Evolutionary conservation across 1,140 invertebrate genomes (phyloP).

Genomic region (Drosophila ananassae): DNA sequence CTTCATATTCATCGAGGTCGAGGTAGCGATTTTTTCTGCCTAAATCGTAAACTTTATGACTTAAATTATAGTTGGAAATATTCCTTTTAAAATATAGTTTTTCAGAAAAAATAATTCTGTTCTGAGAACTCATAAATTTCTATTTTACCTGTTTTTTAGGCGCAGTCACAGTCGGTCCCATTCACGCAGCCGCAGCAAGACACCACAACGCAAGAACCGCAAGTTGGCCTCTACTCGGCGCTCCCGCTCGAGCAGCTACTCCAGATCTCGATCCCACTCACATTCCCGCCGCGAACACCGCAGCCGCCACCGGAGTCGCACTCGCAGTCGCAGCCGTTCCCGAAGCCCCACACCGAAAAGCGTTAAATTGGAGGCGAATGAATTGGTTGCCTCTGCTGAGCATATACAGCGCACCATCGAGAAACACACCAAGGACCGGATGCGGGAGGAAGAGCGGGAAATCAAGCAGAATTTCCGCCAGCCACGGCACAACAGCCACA

Average conservation of each 20-base stretch:
- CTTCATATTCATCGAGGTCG: conserved; percentile 70
- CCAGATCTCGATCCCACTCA: conserved; percentile 77
- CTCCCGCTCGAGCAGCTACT: conserved; percentile 77
- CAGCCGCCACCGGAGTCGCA: conserved; percentile 47
- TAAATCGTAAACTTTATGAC: too few relatives aligned
- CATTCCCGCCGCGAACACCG: conserved; percentile 74
- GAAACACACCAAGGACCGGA: conserved; percentile 73
- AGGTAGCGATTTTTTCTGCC: conserved; percentile 33
- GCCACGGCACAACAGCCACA: conserved; percentile 24
- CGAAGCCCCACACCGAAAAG: conserved; percentile 28
- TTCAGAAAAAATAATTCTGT: not conserved
- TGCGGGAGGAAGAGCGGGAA: conserved; percentile 73
- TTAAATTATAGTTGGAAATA: too few relatives aligned
- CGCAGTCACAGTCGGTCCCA: conserved; percentile 65
- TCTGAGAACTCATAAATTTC: not conserved
- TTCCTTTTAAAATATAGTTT: not conserved
- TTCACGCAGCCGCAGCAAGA: conserved; percentile 67
- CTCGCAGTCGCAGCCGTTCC: conserved; percentile 19
- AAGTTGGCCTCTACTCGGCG: conserved; percentile 79
- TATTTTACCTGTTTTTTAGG: conserved; percentile 4
- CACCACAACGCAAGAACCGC: conserved; percentile 63
- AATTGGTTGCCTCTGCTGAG: conserved; percentile 74
- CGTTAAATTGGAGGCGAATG: conserved; percentile 69
- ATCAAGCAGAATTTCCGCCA: conserved; percentile 69
- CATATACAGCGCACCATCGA: conserved; percentile 78